phyloP scores from a whole-genome alignment of 2,113 vertebrate species.

The Reinhardtius hippoglossoides region DNA sequence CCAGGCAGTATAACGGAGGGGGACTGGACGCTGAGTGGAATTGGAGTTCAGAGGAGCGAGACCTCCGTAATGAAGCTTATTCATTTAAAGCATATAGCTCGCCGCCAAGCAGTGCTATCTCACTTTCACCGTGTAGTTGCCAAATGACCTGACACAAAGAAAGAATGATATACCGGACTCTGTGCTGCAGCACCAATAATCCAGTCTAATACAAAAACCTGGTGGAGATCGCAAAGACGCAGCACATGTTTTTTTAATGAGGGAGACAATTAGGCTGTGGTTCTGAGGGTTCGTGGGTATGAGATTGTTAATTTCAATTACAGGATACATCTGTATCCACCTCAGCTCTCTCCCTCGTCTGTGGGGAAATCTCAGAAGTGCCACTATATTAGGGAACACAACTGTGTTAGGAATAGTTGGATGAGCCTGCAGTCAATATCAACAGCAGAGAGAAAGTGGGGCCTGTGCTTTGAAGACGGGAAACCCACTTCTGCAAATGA shows the following conservation, averaged over 20 bases:
- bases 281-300: slow-evolving; percentile 59
- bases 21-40: slow-evolving; percentile 64
- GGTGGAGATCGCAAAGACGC: slow-evolving; percentile 62
- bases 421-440: slow-evolving; percentile 30
- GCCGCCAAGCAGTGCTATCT: slow-evolving; percentile 37
- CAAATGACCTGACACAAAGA: slow-evolving; percentile 61
- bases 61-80: slow-evolving; percentile 73
- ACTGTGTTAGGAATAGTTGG: slow-evolving; percentile 37
- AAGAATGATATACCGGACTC: slow-evolving; percentile 37
- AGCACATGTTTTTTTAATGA: slow-evolving; percentile 80
- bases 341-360: slow-evolving; percentile 51
- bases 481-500: slow-evolving; percentile 22
- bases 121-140: slow-evolving; percentile 40
- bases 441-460: slow-evolving; percentile 7
- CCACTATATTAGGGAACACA: slow-evolving; percentile 42
- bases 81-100: slow-evolving; percentile 59
- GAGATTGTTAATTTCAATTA: slow-evolving; percentile 77
- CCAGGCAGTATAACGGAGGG: slow-evolving; percentile 48
- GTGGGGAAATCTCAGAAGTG: slow-evolving; percentile 57
- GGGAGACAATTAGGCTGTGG: slow-evolving; percentile 70
- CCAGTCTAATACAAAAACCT: slow-evolving; percentile 60
- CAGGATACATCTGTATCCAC: slow-evolving; percentile 58
- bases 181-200: slow-evolving; percentile 56
- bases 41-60: slow-evolving; percentile 73
- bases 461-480: slow-evolving; percentile 19